Percentiles rank a stretch among this genome's conserved stretches.
Evolutionary conservation across 2,113 vertebrate species (phyloP).

Genomic region (Etia nguti): DNA sequence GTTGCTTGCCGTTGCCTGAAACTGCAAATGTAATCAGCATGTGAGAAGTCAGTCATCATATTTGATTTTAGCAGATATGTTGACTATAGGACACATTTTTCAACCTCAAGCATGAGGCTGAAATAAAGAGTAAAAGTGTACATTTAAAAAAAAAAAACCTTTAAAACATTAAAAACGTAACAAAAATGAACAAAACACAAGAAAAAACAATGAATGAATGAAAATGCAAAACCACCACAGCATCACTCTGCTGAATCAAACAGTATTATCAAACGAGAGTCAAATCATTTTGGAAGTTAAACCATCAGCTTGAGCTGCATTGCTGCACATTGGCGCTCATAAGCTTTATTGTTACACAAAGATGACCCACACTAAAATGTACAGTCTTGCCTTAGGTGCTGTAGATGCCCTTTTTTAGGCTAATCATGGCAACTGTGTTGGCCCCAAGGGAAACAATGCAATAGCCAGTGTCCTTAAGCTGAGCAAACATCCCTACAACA

Average conservation of each 20-base stretch:
- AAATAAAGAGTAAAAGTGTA: neutral
- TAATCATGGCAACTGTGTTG: neutral
- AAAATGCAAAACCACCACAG: neutral
- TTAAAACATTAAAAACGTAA: neutral
- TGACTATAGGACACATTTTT: neutral
- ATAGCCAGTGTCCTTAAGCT: constrained; percentile 3
- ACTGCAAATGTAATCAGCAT: neutral
- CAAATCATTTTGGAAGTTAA: neutral
- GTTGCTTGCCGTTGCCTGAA: neutral
- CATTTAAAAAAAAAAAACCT: neutral
- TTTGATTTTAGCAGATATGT: neutral
- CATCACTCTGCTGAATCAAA: neutral
- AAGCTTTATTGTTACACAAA: neutral
- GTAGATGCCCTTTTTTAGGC: neutral
- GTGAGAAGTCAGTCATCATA: neutral
- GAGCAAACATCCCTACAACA: neutral
- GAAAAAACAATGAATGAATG: neutral
- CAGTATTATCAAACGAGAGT: neutral
- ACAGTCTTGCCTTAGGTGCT: constrained; percentile 6
- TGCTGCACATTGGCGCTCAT: neutral
- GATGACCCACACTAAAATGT: neutral
- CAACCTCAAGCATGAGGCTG: neutral
- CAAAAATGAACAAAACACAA: neutral
- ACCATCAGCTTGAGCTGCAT: neutral
- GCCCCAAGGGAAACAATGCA: constrained; percentile 7